Conservation (phyloP, 2,113 vertebrate genomes). For the Orthonyx spaldingii region DNA sequence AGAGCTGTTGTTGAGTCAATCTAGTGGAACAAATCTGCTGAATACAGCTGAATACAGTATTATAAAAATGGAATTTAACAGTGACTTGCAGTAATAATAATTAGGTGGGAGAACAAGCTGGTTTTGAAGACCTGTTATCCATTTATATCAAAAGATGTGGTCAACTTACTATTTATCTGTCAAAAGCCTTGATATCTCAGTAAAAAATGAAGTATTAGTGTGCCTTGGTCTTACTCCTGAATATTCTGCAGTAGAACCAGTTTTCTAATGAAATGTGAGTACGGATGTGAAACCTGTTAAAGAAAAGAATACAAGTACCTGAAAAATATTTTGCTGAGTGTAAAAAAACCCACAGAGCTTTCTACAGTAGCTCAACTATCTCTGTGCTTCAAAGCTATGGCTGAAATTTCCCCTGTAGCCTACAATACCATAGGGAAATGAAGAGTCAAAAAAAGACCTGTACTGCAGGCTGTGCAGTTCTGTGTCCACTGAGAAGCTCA, state of each 20-base stretch:
- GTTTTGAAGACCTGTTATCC: neutral
- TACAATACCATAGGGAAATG: neutral
- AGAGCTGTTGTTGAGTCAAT: conserved; percentile 39
- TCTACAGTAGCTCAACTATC: neutral
- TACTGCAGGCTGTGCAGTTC: neutral
- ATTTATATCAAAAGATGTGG: neutral
- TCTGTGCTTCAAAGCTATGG: neutral
- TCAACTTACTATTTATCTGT: neutral
- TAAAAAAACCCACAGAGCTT: neutral
- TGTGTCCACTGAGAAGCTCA: neutral
- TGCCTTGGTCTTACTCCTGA: neutral
- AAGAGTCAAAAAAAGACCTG: neutral
- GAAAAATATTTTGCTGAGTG: neutral
- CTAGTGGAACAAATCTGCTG: conserved; percentile 59
- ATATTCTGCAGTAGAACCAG: neutral
- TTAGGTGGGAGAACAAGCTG: neutral
- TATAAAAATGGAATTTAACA: conserved; percentile 34
- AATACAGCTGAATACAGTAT: neutral
- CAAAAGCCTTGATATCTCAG: neutral
- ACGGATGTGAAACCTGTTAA: neutral
- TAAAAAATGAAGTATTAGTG: neutral
- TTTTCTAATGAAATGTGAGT: neutral
- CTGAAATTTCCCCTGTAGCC: neutral
- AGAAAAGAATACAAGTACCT: neutral
- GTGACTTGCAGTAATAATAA: conserved; percentile 34